Base-by-base conservation (phyloP, 2,888 invertebrate species). In the Drosophila paramelanica region DNA sequence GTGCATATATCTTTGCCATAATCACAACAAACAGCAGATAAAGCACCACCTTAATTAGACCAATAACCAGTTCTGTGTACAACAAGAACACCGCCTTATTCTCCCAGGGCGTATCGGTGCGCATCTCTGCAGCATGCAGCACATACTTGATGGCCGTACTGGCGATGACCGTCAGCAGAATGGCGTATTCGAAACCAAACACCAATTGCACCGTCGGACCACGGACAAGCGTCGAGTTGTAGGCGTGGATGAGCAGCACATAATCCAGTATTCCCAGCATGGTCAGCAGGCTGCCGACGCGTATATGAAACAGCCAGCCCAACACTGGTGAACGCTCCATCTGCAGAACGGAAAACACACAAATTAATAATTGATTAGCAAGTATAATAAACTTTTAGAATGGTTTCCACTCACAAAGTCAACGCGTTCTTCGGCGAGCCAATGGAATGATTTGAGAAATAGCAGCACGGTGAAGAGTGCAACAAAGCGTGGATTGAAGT, bases 311-410 rank as follows among this genome's bases (percentile, higher is more conserved):
- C 61, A 99, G 91, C 94, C 96, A 95, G 55, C 99, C 97, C 89
- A 99, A 98, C 0, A 99, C 96, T 25, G 99, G 99, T 93, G 98
- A 99, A 91, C 99, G 94, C 93, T 99, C 99, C 99, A 99, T 99
- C 98, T 98, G 86, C 1, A 72, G 74, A 6, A 17, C 11, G 5
- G 38, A 2, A 31, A 25, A 14, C 20, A 13, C 3, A 23, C 5
- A 27, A 1, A 25, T 8, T 36, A 13, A 23, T 3, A 58, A 50
- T n/a, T 38, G 8, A 49, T 33, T 10, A 4, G 11, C 14, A 46
- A 4, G 6, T 2, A 14, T 10, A 33, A 11, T 3, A 36, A 36
- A 1, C 36, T 4, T 33, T 11, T 4, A 13, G 4, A 13, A 36
- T 31, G 10, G 2, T 10, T 13, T 36, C 13, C 23, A 59, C 97